Conservation (phyloP, 2,797 vertebrate species). For the Cryptoblepharus egeriae region DNA sequence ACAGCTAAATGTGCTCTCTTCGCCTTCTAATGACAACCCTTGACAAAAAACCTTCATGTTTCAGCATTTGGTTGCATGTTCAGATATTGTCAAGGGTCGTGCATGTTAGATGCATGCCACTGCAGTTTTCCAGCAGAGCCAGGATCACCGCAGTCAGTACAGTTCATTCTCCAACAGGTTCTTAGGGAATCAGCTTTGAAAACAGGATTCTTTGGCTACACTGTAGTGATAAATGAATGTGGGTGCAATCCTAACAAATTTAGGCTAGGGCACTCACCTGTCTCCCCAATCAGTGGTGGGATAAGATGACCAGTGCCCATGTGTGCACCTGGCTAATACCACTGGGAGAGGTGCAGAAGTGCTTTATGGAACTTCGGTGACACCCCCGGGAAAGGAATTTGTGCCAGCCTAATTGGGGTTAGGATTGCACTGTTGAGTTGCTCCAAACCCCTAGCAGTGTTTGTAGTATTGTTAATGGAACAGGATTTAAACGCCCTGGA, state of each 20-base stretch:
- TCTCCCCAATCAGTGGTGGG: no score
- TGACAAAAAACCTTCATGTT: conserved; percentile 30
- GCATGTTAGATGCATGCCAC: conserved; percentile 16
- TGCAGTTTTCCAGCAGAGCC: conserved; percentile 18
- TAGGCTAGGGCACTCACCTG: no score
- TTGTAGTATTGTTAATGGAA: not conserved
- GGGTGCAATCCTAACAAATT: no score
- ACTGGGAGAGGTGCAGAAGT: no score
- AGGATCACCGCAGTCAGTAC: not conserved
- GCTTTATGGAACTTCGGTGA: no score
- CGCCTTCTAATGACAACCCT: conserved; percentile 31
- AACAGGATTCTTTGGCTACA: not conserved
- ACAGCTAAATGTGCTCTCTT: conserved; percentile 18
- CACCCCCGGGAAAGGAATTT: no score
- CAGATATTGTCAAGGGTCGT: not conserved
- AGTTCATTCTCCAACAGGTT: not conserved
- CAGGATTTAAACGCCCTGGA: not conserved
- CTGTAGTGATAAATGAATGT: not conserved
- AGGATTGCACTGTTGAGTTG: no score
- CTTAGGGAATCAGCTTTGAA: not conserved
- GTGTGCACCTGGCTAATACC: no score
- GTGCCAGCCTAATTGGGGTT: no score
- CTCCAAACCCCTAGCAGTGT: not conserved
- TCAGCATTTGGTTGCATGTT: not conserved
- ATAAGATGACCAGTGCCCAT: no score